phyloP scores from a whole-genome alignment of 1,140 invertebrate genomes.

The Panulirus ornatus region DNA sequence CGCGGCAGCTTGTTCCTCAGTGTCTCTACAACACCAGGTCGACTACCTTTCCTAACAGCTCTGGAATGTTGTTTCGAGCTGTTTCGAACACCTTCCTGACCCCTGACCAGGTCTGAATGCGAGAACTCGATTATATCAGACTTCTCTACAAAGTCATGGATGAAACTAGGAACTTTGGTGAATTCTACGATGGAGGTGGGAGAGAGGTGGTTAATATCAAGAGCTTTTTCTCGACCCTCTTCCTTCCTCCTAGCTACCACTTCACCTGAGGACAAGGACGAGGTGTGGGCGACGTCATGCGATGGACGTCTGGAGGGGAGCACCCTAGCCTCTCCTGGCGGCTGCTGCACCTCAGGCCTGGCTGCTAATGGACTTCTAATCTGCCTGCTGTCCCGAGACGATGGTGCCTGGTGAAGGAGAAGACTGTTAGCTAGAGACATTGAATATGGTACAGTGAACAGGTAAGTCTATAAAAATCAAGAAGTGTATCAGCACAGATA shows the following conservation, averaged over 20 bases:
- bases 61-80: too few relatives aligned
- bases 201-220: neutral
- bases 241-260: neutral
- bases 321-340: neutral
- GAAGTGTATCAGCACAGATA: too few relatives aligned
- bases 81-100: too few relatives aligned
- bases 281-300: neutral
- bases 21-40: neutral
- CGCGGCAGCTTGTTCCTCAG: neutral
- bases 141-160: neutral
- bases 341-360: neutral
- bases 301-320: neutral
- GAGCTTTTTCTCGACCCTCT: neutral
- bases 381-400: neutral
- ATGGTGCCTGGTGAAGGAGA: neutral
- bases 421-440: too few relatives aligned
- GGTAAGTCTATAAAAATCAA: too few relatives aligned
- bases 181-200: neutral
- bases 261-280: neutral
- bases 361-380: neutral
- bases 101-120: too few relatives aligned
- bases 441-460: too few relatives aligned
- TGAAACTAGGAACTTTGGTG: neutral
- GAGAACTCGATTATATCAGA: neutral
- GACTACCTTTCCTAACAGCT: neutral